These are phyloP conservation scores for Stenoptilia bipunctidactyla DNA, from an alignment of 2,888 invertebrate genomes.

Conservation along the genomic window DNA sequence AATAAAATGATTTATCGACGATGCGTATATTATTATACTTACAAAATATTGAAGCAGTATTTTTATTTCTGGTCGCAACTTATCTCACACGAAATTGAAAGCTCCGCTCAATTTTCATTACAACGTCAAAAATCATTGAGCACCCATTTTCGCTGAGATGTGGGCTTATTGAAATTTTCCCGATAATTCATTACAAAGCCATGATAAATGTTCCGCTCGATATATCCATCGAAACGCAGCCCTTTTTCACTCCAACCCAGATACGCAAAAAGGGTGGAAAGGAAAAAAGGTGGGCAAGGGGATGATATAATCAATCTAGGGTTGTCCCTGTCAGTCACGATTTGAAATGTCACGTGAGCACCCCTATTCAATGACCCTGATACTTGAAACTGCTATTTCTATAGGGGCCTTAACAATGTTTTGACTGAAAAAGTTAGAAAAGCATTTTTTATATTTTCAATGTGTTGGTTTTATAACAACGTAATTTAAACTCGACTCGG, in stretches of 20 bases:
- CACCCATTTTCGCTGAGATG: constrained; percentile 2
- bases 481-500: no score
- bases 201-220: constrained; percentile 62
- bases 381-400: not conserved
- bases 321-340: constrained; percentile 33
- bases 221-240: constrained; percentile 52
- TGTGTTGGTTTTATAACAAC: no score
- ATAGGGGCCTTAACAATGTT: not conserved
- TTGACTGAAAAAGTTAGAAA: no score
- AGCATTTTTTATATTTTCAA: no score
- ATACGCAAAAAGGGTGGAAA: constrained; percentile 64
- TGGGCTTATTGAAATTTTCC: constrained; percentile 52
- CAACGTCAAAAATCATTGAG: not conserved
- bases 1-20: no score
- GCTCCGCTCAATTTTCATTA: no score
- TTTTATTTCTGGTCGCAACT: no score
- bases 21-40: no score
- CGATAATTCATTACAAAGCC: constrained; percentile 64
- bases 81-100: no score
- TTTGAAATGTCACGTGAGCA: not conserved
- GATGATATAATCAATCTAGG: constrained; percentile 64
- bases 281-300: constrained; percentile 46
- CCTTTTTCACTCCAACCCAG: constrained; percentile 60
- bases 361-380: not conserved
- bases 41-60: no score